Base-by-base conservation (phyloP, 2,888 invertebrate species). In the Cephonodes hylas region DNA sequence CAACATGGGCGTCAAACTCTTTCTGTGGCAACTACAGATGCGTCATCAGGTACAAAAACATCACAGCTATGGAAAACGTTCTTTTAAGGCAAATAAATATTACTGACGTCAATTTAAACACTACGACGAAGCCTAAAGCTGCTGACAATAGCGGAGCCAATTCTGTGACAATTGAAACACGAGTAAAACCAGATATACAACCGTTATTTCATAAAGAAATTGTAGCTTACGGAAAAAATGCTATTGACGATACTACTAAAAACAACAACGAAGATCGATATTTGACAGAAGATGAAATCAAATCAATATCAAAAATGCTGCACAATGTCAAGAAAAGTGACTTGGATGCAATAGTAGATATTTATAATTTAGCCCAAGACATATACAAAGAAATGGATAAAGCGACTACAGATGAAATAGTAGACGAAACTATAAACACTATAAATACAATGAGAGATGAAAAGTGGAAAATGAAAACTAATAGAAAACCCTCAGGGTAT, bases 1-100 rank as follows among this genome's bases (percentile, higher is more conserved):
- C 85, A 20, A 88, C 90, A 6, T 93, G 93, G 93, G 70, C 80
- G 1, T 85, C 93, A 0, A 74, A 76, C 22, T 75, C 84, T 1
- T 93, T 93, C 63, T 93, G 93, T 58, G 93, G 93, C 1, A 89
- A 86, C 66, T 93, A 91, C 65, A 87, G 88, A 4, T 93, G 93
- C 72, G 89, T 80, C 66, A 64, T 90, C 0, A 82, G 81, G 63
- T 80, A 73, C 65, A 80, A 68, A 64, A 83, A 82, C 42, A 38
- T 69, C 1, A 75, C 76, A 0, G 66, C 71, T 25, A 66, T 69
- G 5, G 69, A 80, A 53, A 73, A 76, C 34, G 61, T 65, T 2
- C 80, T 82, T 0, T 45, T 82, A 4, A 69, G 76, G 62, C 73
- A 81, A 66, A 69, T 83, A 8, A 83, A 84, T 38, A 69, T 85